Conservation (phyloP, 2,888 invertebrate genomes). For the Hemithea aestivaria region DNA sequence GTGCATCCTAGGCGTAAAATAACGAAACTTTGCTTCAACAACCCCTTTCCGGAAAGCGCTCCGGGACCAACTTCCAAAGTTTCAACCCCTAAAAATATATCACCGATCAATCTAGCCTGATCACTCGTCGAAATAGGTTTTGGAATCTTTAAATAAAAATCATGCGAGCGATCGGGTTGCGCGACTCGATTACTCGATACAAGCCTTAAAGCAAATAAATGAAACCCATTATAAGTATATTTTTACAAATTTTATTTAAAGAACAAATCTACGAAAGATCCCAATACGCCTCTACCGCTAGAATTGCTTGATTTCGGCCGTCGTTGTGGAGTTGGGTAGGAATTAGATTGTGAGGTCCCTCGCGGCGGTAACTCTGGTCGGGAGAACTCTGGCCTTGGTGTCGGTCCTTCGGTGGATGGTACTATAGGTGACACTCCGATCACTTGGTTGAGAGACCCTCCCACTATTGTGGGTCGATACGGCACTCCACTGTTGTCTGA, state of each 20-base stretch:
- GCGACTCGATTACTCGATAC: no score
- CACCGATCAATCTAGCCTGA: no score
- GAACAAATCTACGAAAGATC: slow-evolving; percentile 64
- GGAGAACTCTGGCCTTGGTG: slow-evolving; percentile 6
- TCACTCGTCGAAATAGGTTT: no score
- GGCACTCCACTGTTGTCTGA: slow-evolving; percentile 35
- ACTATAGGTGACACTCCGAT: slow-evolving; percentile 50
- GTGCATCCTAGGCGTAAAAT: no score
- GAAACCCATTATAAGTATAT: no score
- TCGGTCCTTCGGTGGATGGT: slow-evolving; percentile 32
- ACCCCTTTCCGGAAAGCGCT: no score
- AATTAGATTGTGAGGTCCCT: slow-evolving; percentile 19
- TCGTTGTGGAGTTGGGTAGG: slow-evolving; percentile 25
- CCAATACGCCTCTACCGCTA: slow-evolving; percentile 44
- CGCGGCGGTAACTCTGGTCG: slow-evolving; percentile 10
- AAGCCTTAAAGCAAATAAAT: no score
- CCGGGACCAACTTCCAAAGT: no score
- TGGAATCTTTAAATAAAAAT: no score
- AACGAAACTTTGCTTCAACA: no score
- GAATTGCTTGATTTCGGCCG: slow-evolving; percentile 37
- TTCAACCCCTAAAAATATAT: no score
- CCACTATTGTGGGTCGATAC: slow-evolving; percentile 56
- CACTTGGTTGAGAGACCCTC: slow-evolving; percentile 51
- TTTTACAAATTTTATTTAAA: slow-evolving; percentile 46
- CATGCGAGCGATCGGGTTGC: no score